Evolutionary conservation across 2,797 vertebrate species (phyloP).

Genomic region (Crocidura indochinensis): DNA sequence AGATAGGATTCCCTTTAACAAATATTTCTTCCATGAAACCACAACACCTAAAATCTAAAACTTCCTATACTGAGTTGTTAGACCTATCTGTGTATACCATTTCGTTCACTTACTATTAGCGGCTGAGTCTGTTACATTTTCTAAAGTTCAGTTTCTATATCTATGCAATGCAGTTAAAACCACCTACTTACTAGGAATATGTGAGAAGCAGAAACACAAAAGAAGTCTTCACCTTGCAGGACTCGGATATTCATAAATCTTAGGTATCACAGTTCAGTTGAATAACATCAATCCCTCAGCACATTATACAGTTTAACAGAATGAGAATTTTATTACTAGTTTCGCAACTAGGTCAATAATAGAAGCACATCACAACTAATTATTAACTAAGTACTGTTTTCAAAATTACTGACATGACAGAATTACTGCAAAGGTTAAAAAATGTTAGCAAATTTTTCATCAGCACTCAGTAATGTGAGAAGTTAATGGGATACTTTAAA

Average conservation of each 20-base stretch:
- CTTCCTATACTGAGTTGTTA: constrained; percentile 36
- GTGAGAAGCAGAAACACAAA: constrained; percentile 62
- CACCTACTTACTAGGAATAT: constrained; percentile 37
- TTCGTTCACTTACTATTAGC: constrained; percentile 29
- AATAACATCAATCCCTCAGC: constrained; percentile 9
- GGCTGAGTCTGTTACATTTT: constrained; percentile 33
- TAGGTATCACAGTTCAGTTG: constrained; percentile 41
- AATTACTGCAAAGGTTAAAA: constrained; percentile 4
- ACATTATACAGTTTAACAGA: not conserved
- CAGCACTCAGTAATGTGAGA: constrained; percentile 5
- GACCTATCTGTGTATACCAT: constrained; percentile 15
- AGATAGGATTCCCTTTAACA: constrained; percentile 35
- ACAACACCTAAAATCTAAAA: constrained; percentile 36
- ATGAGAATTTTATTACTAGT: not conserved
- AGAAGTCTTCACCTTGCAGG: not conserved
- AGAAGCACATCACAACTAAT: constrained; percentile 3
- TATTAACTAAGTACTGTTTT: constrained; percentile 63
- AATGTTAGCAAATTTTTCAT: not conserved
- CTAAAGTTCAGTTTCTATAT: constrained; percentile 22
- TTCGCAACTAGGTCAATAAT: constrained; percentile 49
- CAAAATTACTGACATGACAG: constrained; percentile 21
- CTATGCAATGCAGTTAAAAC: constrained; percentile 13
- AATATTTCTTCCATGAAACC: constrained; percentile 53
- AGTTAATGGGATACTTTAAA: not conserved
- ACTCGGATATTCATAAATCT: constrained; percentile 49